Evolutionary conservation across 2,888 invertebrate species (phyloP).

Genomic region (Tetanocera ferruginea): DNA sequence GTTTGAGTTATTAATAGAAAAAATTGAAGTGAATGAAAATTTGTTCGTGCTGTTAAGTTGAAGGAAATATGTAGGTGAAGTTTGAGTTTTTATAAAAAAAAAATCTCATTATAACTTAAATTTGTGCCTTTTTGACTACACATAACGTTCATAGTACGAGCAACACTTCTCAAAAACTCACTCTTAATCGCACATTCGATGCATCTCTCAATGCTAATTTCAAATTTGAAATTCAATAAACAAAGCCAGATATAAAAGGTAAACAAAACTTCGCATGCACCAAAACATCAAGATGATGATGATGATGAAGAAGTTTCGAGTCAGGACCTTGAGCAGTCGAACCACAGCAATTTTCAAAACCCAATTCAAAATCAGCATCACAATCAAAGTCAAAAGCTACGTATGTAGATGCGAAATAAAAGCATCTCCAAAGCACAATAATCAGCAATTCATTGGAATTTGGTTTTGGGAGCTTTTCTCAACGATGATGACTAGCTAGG

Average conservation of each 20-base stretch:
- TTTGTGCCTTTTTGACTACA: too few relatives aligned
- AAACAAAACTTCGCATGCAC: background rate
- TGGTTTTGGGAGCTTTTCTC: background rate
- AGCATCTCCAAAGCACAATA: conserved; percentile 3
- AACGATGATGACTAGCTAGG: background rate
- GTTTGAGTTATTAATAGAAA: background rate
- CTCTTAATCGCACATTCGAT: too few relatives aligned
- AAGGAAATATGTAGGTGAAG: too few relatives aligned
- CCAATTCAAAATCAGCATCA: background rate
- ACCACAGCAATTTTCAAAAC: background rate
- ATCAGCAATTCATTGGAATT: background rate
- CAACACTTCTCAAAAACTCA: too few relatives aligned
- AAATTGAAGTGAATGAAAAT: too few relatives aligned
- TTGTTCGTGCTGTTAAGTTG: too few relatives aligned
- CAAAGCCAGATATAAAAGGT: background rate
- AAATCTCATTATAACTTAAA: too few relatives aligned
- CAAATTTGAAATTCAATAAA: background rate
- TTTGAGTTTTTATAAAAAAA: too few relatives aligned
- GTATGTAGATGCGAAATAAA: background rate
- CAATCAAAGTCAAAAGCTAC: background rate
- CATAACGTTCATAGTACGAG: too few relatives aligned
- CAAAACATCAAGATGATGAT: background rate
- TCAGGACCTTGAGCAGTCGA: background rate
- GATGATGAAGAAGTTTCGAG: background rate
- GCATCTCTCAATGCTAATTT: background rate